A percentile compares a stretch with the other conserved stretches of the same genome.
phyloP scores from a whole-genome alignment of 92 coral and sea anemone species.

The Umimayanthus chanpuru region DNA sequence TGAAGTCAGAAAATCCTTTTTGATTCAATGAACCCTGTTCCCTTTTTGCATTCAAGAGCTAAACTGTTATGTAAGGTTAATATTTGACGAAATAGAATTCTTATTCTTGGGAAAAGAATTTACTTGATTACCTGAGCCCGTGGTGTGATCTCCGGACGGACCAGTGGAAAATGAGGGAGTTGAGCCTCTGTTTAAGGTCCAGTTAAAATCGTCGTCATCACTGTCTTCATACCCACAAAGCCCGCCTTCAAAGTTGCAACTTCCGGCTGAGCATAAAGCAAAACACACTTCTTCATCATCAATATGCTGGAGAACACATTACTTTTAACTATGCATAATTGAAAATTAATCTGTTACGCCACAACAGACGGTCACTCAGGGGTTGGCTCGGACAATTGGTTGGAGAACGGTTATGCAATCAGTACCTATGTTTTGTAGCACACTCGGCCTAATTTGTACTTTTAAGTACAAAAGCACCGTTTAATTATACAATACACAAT shows the following conservation, averaged over 20 bases:
- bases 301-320: background rate
- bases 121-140: constrained; percentile 43
- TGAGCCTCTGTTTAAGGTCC: constrained; percentile 22
- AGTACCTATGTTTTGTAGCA: no score
- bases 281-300: background rate
- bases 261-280: constrained; percentile 10
- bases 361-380: no score
- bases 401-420: no score
- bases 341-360: no score
- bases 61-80: background rate
- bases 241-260: constrained; percentile 35
- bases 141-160: constrained; percentile 48
- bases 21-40: no score
- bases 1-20: background rate
- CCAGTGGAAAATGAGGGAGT: constrained; percentile 41
- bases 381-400: no score
- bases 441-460: no score
- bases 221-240: constrained; percentile 2
- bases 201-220: background rate
- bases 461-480: no score
- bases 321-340: background rate
- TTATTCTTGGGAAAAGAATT: no score
- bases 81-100: background rate
- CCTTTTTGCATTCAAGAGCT: no score
- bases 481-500: no score